Base-by-base conservation (phyloP, 2,888 invertebrate species). In the Alloplasta piceator region DNA sequence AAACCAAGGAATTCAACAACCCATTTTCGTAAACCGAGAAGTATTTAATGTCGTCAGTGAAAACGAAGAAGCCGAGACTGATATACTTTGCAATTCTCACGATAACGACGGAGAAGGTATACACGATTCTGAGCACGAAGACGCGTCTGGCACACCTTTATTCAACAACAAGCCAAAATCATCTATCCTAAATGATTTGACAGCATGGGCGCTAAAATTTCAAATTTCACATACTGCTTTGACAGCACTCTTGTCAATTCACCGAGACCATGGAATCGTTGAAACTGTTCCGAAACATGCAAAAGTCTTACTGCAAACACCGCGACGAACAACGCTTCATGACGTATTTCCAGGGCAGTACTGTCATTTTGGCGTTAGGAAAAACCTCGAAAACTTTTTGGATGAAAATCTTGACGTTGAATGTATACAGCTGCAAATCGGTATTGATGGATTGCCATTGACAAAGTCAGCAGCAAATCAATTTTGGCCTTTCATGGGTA, bases 381-480 rank as follows among this genome's bases (percentile, higher is more conserved):
- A 55, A 41, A 56, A 70, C n/a, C 38, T 70, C 6, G 70, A 56
- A 56, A 70, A 56, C 70, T 70, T 70, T 56, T 36, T 56, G 70
- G 56, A 70, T 56, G 43, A 55, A 41, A 70, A 70, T 70, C 56
- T n/a, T 56, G 70, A 70, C 70, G 67, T 50, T 64, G n/a, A 56
- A 1, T 56, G 56, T 68, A n/a, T 50, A 74, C 46, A 70, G 48
- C 70, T 70, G 43, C 72, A 72, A 72, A 36, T 72, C 43, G 67
- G 72, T 60, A 61, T 82, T 10, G 84, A 85, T 60, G 85, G 84
- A 10, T 63, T 85, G 14, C 85, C 84, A 46, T 55, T 85, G 55
- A 63, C 66, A 36, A 67, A 79, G 58, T 83, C 82, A 67, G 74
- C 72, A 39, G 64, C 72, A 10, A 82, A 77, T 72, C 78, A 84